A percentile compares a stretch with the other conserved stretches of the same genome.
phyloP scores from a whole-genome alignment of 2,888 invertebrate species.

The Ferrisia virgata region DNA sequence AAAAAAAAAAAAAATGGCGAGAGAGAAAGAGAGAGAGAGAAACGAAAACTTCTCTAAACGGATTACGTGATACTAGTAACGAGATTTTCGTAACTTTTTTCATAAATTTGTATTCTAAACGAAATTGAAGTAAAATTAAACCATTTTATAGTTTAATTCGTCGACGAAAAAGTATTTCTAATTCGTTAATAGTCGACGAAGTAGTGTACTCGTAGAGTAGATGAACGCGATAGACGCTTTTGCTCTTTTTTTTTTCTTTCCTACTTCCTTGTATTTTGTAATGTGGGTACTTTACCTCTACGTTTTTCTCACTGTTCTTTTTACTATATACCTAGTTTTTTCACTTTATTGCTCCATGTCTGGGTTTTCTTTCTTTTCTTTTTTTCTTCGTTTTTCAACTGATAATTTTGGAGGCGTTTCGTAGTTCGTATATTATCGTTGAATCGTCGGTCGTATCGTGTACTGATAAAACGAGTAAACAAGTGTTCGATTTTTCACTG shows the following conservation, averaged over 20 bases:
- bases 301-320: neutral
- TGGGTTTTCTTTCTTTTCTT: neutral
- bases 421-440: no score
- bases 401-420: neutral
- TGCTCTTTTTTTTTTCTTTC: neutral
- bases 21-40: neutral
- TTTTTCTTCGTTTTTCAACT: neutral
- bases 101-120: slow-evolving; percentile 33
- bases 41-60: slow-evolving; percentile 32
- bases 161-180: slow-evolving; percentile 13
- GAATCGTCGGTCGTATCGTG: no score
- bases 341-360: neutral
- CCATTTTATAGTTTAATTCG: slow-evolving; percentile 32
- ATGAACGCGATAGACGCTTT: neutral
- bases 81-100: slow-evolving; percentile 35
- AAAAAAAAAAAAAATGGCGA: no score
- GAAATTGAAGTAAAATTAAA: slow-evolving; percentile 36
- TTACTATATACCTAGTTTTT: no score
- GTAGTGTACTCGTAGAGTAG: no score
- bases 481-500: neutral
- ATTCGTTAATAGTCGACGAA: slow-evolving; percentile 17
- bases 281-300: no score
- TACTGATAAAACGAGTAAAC: slow-evolving; percentile 13
- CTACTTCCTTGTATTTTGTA: neutral
- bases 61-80: slow-evolving; percentile 38